Base-by-base conservation (phyloP, 2,797 vertebrate genomes). In the Ateles fusciceps region DNA sequence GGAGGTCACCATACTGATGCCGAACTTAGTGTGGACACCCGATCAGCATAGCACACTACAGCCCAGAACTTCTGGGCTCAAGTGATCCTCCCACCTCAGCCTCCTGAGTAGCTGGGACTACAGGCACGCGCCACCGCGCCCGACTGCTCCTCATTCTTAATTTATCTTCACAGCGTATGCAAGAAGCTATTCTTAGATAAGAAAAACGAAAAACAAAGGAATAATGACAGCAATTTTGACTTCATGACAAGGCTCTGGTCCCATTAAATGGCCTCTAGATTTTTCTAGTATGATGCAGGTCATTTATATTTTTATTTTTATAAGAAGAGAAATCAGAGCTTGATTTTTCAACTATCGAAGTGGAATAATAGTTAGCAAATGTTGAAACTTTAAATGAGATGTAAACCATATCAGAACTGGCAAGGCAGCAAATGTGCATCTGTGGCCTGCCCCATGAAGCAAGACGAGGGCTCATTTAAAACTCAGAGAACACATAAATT, bases 401-500 rank as follows among this genome's bases (percentile, higher is more conserved):
- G 17, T 24, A 75, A 96, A 50, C 71, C 52, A 4, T 86, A 90
- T 42, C 36, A 89, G 94, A 97, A 97, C 9, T 81, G 71, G 2
- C 11, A 0, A 80, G 52, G 55, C 79, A 57, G 39, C 30, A 57
- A 83, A 72, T 46, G 4, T 11, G 7, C 55, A 10, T 36, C 50
- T 71, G 39, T 12, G 59, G 30, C 68, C 55, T 94, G 52, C 36
- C 71, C 39, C 88, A 4, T 64, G 52, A 85, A 97, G 81, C 95
- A 95, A 96, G 83, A 78, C 5, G 21, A 71, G 50, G 21, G 89
- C 84, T 98, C 83, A 96, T 96, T 96, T 89, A 83, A 98, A 97
- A 97, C 92, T 94, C 94, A 95, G 81, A 87, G 95, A 93, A 42
- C 55, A 91, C 83, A 91, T 87, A 94, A 97, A 96, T 97, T 93